phyloP scores from a whole-genome alignment of 2,113 vertebrate genomes.

The Connochaetes taurinus region DNA sequence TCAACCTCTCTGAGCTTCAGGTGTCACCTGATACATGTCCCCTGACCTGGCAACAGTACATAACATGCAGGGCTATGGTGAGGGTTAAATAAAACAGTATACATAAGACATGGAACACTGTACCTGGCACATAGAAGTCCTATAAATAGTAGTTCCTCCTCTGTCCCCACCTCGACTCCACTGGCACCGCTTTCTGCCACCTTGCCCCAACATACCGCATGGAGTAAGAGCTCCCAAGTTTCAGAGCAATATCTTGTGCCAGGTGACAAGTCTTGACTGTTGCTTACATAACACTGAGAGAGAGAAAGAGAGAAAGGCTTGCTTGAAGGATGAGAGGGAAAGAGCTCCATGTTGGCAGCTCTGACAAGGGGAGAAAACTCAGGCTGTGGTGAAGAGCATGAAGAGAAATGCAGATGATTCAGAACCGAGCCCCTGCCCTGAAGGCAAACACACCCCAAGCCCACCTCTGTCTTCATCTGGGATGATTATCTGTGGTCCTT shows the following conservation, averaged over 20 bases:
- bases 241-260: background rate
- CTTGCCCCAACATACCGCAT: background rate
- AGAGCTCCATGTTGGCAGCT: background rate
- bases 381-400: background rate
- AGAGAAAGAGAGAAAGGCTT: background rate
- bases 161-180: accelerated
- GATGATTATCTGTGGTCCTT: background rate
- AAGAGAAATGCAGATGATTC: background rate
- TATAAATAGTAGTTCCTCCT: background rate
- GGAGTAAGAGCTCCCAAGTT: background rate
- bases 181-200: background rate
- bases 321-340: background rate
- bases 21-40: background rate
- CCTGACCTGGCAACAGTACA: background rate
- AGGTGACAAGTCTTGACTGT: background rate
- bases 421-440: background rate
- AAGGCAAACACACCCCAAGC: background rate
- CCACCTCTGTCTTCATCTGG: background rate
- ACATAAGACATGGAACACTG: background rate
- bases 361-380: background rate
- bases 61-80: background rate
- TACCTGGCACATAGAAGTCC: background rate
- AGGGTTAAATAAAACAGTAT: background rate
- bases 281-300: background rate
- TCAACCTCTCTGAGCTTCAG: background rate